Evolutionary conservation across 2,113 vertebrate genomes (phyloP).

Genomic region (Callipepla squamata): DNA sequence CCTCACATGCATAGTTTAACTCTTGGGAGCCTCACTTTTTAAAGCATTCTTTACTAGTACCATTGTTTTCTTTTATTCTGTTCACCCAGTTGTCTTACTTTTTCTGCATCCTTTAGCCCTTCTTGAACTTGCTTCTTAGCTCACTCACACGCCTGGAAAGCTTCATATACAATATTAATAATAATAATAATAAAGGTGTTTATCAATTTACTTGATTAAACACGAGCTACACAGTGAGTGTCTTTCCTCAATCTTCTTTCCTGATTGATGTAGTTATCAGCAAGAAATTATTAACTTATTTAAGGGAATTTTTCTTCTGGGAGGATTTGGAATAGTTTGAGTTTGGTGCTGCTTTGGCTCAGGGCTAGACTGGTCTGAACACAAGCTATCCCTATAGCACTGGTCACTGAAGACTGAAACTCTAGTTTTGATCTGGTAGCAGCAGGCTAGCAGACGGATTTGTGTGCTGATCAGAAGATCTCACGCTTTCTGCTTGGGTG

Average conservation of each 20-base stretch:
- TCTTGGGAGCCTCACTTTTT: neutral
- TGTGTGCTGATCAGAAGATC: neutral
- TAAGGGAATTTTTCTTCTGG: neutral
- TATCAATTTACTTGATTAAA: neutral
- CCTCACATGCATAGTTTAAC: neutral
- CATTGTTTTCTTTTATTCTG: neutral
- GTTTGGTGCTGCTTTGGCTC: neutral
- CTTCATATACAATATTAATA: neutral
- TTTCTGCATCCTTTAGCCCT: neutral
- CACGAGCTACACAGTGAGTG: neutral
- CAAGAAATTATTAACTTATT: too few relatives aligned
- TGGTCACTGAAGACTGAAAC: neutral
- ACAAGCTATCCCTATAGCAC: accelerated
- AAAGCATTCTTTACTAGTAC: neutral
- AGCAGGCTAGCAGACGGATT: neutral
- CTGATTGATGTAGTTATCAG: neutral
- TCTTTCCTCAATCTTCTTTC: neutral
- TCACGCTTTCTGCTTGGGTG: neutral
- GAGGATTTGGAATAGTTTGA: neutral
- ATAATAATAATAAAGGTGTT: neutral
- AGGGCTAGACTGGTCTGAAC: neutral
- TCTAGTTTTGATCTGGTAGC: accelerated
- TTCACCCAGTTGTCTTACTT: neutral
- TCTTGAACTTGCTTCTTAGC: neutral
- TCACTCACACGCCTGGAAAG: neutral